These are phyloP conservation scores for Cantharis lateralis DNA, from an alignment of 2,888 invertebrate genomes.

Conservation along the genomic window DNA sequence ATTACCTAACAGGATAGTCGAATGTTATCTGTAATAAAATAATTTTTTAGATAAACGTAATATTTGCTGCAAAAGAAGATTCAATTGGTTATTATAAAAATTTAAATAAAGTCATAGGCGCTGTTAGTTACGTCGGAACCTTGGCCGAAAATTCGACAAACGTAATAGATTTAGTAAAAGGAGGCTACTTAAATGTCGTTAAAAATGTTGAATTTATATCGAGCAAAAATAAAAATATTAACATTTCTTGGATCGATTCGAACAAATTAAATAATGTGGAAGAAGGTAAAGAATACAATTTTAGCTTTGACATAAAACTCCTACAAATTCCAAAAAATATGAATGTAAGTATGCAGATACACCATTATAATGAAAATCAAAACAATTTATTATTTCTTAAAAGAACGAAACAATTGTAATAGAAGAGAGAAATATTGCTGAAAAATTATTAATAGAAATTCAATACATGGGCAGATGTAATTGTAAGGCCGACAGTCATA, in stretches of 20 bases:
- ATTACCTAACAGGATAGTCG: no score
- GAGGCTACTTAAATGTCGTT: constrained; percentile 78
- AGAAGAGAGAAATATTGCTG: constrained; percentile 77
- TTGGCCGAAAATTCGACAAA: constrained; percentile 84
- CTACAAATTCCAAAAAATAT: constrained; percentile 61
- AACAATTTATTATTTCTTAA: neutral
- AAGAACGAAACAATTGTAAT: constrained; percentile 63
- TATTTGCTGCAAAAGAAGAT: constrained; percentile 81
- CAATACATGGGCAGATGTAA: constrained; percentile 53
- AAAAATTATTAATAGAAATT: constrained; percentile 69
- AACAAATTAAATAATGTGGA: constrained; percentile 64
- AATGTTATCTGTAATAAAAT: neutral
- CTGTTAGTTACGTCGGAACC: constrained; percentile 77
- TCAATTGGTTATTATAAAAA: constrained; percentile 70
- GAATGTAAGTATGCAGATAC: constrained; percentile 35
- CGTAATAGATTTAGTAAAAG: constrained; percentile 80
- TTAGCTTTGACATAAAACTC: constrained; percentile 66
- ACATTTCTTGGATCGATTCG: constrained; percentile 56
- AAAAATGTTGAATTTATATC: constrained; percentile 67
- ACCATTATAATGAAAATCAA: neutral
- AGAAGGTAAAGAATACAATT: constrained; percentile 66
- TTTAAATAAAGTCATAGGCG: constrained; percentile 70
- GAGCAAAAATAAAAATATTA: constrained; percentile 64
- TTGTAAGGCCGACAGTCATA: constrained; percentile 75
- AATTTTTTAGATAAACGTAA: constrained; percentile 70